Evolutionary conservation across 1,140 invertebrate species (phyloP), one percentile per base, ranked within the genome.

Genomic region (Cepaea nemoralis): DNA sequence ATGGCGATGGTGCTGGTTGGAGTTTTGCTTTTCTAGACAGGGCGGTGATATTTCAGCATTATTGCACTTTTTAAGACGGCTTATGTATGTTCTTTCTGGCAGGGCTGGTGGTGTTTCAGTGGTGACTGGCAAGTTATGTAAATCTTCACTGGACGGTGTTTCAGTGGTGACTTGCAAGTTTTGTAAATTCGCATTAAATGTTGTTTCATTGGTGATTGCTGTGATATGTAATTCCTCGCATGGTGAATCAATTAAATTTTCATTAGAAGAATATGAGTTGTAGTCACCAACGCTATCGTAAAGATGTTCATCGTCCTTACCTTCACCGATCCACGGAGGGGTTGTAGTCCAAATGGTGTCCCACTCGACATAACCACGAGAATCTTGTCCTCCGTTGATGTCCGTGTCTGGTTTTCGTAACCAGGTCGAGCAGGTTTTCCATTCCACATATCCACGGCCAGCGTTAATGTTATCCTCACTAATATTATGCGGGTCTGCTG

Each of bases 11-110:
- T 55, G 6, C 10, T 63, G n/a, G n/a, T 27, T 31, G 6, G 35
- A 71, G 16, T 39, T 40, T 2, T 71, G 50, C 50, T 24, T 1
- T 10, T 39, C 24, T 39, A 24, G 22, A 42, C 10, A 39, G 0
- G 69, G 19, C 31, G 69, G 35, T 39, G 6, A 27, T 71, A 22
- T 2, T 40, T 74, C 8, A 48, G 24, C 14, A 48, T 22, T 39
- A 10, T 31, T 69, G 69, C 73, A n/a, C 8, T 73, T 71, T 31
- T 80, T 80, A 5, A 80, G 33, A n/a, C 48, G n/a, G 35, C 33
- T 71, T 16, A 80, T 80, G 48, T 80, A 80, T 2, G 78, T 80
- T 59, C 78, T 80, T 37, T 80, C 78, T 48, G 78, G 78, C 3
- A 80, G 78, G 1, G 78, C 78, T 1, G 78, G 78, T 37, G 78